Base-by-base conservation (phyloP, 2,888 invertebrate genomes). In the Drosophila ustulata region DNA sequence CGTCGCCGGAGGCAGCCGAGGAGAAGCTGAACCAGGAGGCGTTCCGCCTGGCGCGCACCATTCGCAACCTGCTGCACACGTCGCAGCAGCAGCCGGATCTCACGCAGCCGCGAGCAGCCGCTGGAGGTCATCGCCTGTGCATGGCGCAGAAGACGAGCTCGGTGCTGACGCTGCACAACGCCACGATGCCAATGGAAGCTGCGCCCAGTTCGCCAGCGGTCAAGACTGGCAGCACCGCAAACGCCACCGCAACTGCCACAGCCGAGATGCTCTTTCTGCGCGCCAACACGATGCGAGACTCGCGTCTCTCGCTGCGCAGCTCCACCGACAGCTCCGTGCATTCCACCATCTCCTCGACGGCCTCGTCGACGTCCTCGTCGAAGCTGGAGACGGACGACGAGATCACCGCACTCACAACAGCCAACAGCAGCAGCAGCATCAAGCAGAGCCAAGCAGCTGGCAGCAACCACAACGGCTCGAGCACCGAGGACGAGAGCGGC, bases 401-500 rank as follows among this genome's bases (percentile, higher is more conserved):
- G 45, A 65, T 74, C 18, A 77, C 69, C 8, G 2, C 51, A 55
- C 6, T 51, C 30, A 23, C 39, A 39, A 8, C 62, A 66, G 55
- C 9, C 32, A 66, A 9, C 66, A 71, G 32, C 59, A 71, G 11
- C 73, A 79, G 49, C 39, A 74, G 13, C n/a, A 72, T 46, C 13
- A 91, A 32, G 43, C 75, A 28, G n/a, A 59, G 37, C 25, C 58
- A 76, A 5, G 57, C 80, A 71, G 64, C 55, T 62, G 68, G 43
- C 62, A 65, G 26, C 41, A 63, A 51, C 25, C 47, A 59, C 62
- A 59, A 75, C 62, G 89, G 90, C 34, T 92, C 92, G 28, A 91
- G 91, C 66, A 92, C 92, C 0, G 97, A 97, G 90, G 96, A 96
- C 83, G 97, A 97, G 91, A 97, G 96, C 89, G 97, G 97, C 30